Base-by-base conservation (phyloP, 2,797 vertebrate species). In the Amniataba percoides region DNA sequence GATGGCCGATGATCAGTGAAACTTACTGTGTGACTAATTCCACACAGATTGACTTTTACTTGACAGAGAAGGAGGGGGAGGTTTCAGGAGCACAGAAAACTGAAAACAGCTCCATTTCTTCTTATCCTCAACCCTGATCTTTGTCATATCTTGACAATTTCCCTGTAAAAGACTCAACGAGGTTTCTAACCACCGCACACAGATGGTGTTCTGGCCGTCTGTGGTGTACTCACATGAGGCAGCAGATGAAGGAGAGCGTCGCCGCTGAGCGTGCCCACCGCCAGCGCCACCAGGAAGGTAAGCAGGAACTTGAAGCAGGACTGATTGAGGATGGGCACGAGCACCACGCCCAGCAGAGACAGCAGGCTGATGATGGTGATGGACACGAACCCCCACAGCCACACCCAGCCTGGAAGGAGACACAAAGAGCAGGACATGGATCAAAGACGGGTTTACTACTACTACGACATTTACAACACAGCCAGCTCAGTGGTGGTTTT, bases 271-370 rank as follows among this genome's bases (percentile, higher is more conserved):
- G 98, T 99, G 87, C 98, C 98, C 85, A 99, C 98, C 3, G 98
- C 98, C 80, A 99, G 93, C 39, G 98, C 98, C 87, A 99, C 97
- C 87, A 99, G 95, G 94, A 99, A 99, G 74, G 97, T 99, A 89
- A 99, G 97, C 81, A 99, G 97, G 90, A 97, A 99, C 94, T 99
- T 99, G 95, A 99, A 99, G 95, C 97, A 99, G 90, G 96, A 95
- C 84, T 99, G 98, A 75, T 99, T 98, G 92, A 99, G 97, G 88
- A 99, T 97, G 87, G 98, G 98, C 70, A 99, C 95, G 82, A 99
- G 94, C 69, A 99, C 94, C 82, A 99, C 97, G 0, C 98, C 98
- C 81, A 99, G 95, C 90, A 99, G 95, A 77, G 98, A 99, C 78
- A 99, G 96, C 86, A 99, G 96, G 93, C 97, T 99, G 93, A 99